These are phyloP conservation scores for Ptychochromis oligacanthus DNA, from an alignment of 2,113 vertebrate species.

Conservation along the genomic window DNA sequence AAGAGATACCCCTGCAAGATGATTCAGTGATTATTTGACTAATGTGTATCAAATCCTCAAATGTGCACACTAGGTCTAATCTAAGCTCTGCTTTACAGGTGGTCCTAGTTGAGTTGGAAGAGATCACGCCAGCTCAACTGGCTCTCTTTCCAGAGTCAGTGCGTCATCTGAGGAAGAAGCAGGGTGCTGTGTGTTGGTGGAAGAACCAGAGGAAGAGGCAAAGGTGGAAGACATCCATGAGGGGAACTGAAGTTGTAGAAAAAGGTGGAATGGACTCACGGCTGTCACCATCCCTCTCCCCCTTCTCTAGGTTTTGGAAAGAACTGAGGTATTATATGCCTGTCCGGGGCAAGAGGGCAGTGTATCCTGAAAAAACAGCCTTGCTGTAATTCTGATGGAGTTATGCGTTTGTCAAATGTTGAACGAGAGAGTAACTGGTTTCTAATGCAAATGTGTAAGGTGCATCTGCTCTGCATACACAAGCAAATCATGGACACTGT, in stretches of 20 bases:
- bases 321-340: slow-evolving; percentile 89
- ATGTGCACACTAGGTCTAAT: not conserved
- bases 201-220: slow-evolving; percentile 51
- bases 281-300: slow-evolving; percentile 7
- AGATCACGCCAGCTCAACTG: slow-evolving; percentile 74
- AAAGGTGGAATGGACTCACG: not conserved
- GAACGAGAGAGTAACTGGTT: not conserved
- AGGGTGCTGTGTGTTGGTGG: slow-evolving; percentile 87
- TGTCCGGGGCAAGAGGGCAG: slow-evolving; percentile 67
- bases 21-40: no score
- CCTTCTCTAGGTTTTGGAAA: slow-evolving; percentile 86
- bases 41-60: no score
- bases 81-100: slow-evolving; percentile 58
- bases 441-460: not conserved
- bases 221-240: slow-evolving; percentile 27
- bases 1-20: not conserved
- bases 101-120: slow-evolving; percentile 87
- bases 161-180: slow-evolving; percentile 84
- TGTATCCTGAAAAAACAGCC: slow-evolving; percentile 39
- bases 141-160: slow-evolving; percentile 84
- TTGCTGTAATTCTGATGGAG: slow-evolving; percentile 53
- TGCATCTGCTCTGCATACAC: not conserved
- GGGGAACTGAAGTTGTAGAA: not conserved
- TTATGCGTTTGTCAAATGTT: not conserved
- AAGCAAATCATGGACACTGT: not conserved